Evolutionary conservation across 2,113 vertebrate genomes (phyloP), one percentile per base, ranked within the genome.

Genomic region (Bubalus kerabau): DNA sequence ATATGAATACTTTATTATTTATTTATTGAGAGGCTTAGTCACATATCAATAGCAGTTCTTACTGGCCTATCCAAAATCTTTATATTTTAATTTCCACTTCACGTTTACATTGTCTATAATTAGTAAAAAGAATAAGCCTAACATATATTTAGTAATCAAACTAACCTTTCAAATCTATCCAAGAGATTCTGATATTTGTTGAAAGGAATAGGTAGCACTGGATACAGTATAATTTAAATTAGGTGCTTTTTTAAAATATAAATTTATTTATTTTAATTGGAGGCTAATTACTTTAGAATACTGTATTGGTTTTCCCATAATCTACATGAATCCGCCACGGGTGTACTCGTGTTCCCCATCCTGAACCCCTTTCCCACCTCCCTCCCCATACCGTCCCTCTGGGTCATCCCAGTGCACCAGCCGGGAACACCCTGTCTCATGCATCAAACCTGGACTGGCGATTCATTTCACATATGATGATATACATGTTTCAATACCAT

Each of bases 141-240:
- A 48, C 46, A 48, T 48, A 48, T 6, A 60, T 83, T 90, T 83
- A 95, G 36, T 80, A 87, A 80, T 54, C 2, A 40, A 96, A 64
- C 3, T 87, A 60, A 90, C 6, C 88, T 87, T 98, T 89, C 26
- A 90, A 94, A 87, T 17, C 5, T 71, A 88, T 50, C 28, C 21
- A 83, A 83, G 16, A 87, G 26, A 26, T 84, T 92, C 28, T 81
- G 46, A 26, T 76, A 19, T 74, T 87, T 87, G 87, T 83, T 46
- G 13, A 88, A 59, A 91, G 36, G 43, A 59, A 74, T 86, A 62
- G 50, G 14, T 64, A 92, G 36, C 62, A 92, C 23, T 92, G 46
- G 50, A 56, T 32, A 50, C 59, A 83, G 19, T 30, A 32, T 91
- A 57, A 95, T 87, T 96, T 94, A 87, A 95, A 82, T 92, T 93